Percentiles rank a stretch among this genome's conserved stretches.
Conservation (phyloP, 2,113 vertebrate species). For the Willisornis vidua region DNA sequence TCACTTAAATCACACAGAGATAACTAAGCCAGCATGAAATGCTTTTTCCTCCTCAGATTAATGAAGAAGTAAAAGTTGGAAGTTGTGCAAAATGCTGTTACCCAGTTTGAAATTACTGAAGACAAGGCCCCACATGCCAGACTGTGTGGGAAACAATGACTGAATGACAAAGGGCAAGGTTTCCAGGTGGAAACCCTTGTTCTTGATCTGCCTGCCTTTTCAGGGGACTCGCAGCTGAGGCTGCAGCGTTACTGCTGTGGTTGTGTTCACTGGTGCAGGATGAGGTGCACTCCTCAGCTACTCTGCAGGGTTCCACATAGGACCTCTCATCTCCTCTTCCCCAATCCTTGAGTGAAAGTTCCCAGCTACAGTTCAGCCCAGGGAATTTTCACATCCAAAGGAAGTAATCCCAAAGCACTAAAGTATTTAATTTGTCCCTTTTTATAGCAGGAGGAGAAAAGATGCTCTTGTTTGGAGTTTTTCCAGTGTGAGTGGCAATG, state of each 20-base stretch:
- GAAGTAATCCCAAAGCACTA: not conserved
- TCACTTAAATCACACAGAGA: not conserved
- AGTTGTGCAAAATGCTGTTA: not conserved
- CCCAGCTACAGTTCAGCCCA: not conserved
- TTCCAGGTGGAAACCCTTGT: not conserved
- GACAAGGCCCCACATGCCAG: not conserved
- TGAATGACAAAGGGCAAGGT: not conserved
- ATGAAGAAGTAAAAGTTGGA: not conserved
- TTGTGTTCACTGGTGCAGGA: accelerated
- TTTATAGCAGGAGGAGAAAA: not conserved
- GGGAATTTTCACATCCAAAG: not conserved
- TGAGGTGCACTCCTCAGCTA: not conserved
- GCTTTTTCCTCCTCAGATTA: not conserved
- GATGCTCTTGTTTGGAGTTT: not conserved
- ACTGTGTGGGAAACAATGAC: not conserved
- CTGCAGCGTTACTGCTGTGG: accelerated
- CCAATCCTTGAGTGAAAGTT: not conserved
- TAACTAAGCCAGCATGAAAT: not conserved
- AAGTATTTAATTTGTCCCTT: not conserved
- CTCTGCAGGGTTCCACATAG: no score
- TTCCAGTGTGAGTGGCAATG: not conserved
- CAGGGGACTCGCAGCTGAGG: not conserved
- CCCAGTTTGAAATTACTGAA: not conserved
- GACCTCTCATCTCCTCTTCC: not conserved
- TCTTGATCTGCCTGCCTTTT: not conserved